Evolutionary conservation across 2,888 invertebrate species (phyloP), one percentile per base, ranked within the genome.

Genomic region (Luperina testacea): DNA sequence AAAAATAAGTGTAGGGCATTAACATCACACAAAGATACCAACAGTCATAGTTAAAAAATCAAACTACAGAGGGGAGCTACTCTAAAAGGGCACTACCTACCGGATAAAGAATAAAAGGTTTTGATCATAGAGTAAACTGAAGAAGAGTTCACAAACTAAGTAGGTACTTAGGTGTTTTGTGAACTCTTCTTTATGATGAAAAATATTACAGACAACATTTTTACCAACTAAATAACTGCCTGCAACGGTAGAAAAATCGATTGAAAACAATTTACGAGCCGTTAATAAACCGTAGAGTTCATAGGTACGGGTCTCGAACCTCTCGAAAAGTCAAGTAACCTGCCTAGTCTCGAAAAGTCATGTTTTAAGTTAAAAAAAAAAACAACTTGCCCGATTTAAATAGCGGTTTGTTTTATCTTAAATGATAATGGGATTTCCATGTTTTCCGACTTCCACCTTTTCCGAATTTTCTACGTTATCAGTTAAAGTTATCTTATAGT

Each of bases 1-100:
- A 83, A 85, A 74, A 77, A 65, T 27, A 48, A 61, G 74, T 78
- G 61, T 76, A 81, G 75, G 77, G 57, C 48, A 84, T 72, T 69
- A 83, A 77, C 75, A 80, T 81, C 69, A 82, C 72, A 80, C 78
- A 74, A 74, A 88, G 89, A 80, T 89, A 89, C 90, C 89, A 89
- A 89, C 90, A 89, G 90, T 80, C 42, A 85, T 75, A 76, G 78
- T 74, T 74, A 0, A 53, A 57, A 78, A 71, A 57, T 80, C 20
- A 72, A 83, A 87, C 87, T 85, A 84, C 69, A 59, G 38, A 13
- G 48, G 72, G 80, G 69, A 65, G 61, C 51, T 77, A 86, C 20
- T 77, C 65, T 84, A 86, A 65, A 77, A 59, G 72, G 38, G 57
- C 59, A 7, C 38, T 71, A 61, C 59, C 57, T 72, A 84, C 51